Evolutionary conservation across 2,797 vertebrate genomes (phyloP), one percentile per base, ranked within the genome.

Genomic region (Eulemur coronatus): DNA sequence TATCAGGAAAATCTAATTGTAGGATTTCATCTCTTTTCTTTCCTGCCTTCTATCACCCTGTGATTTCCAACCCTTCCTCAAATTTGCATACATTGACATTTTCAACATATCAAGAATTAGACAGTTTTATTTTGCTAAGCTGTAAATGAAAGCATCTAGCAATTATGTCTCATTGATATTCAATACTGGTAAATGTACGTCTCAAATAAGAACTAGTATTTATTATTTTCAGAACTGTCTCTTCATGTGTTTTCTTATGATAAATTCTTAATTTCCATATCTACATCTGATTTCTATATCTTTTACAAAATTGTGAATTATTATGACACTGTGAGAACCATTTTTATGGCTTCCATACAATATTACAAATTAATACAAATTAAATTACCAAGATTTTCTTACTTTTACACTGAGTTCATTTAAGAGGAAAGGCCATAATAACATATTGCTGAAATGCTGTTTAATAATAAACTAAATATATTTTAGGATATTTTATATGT

Each of bases 51-150:
- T 95, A 78, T 85, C 61, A 95, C 63, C 28, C 48, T 82, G 22
- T 88, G 95, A 97, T 97, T 95, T 94, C 43, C 78, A 97, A 14
- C 26, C 41, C 59, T 95, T 96, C 46, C 38, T 92, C 73, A 97
- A 94, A 97, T 97, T 97, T 97, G 94, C 97, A 97, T 97, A 96
- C 90, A 92, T 94, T 97, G 95, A 97, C 96, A 97, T 98, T 98
- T 98, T 94, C 85, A 96, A 89, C 95, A 96, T 97, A 96, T 96
- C 63, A 88, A 96, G 96, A 96, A 96, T 97, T 97, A 95, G 91
- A 86, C 89, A 95, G 88, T 88, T 97, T 96, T 95, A 95, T 97
- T 97, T 97, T 94, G 63, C 82, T 91, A 52, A 89, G 65, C 82
- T 96, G 6, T n/a, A 80, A 89, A 89, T 95, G 78, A 97, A 97